Percentiles rank a stretch among this genome's conserved stretches.
phyloP scores from a whole-genome alignment of 2,113 vertebrate species.

The Anas platyrhynchos region DNA sequence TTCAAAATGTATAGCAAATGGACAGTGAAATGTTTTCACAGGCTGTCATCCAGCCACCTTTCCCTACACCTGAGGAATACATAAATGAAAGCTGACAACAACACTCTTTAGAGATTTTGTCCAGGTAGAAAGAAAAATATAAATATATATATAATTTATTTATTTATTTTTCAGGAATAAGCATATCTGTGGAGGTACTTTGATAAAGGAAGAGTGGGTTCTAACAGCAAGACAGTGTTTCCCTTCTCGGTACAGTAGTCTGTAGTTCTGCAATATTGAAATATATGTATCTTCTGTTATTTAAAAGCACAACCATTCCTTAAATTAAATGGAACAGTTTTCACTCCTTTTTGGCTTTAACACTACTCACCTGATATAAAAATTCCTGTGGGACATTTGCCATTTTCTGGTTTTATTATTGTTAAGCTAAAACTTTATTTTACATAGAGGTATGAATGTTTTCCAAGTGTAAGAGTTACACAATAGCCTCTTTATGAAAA shows the following conservation, averaged over 20 bases:
- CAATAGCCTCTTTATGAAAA: constrained; percentile 22
- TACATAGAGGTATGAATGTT: not conserved
- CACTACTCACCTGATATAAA: not conserved
- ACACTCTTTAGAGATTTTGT: not conserved
- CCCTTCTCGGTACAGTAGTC: constrained; percentile 88
- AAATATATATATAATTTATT: too few species aligned
- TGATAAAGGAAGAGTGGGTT: constrained; percentile 95
- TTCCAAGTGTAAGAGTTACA: constrained; percentile 1
- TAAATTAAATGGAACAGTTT: not conserved
- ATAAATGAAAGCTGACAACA: not conserved
- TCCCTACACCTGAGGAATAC: not conserved
- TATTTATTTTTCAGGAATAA: constrained; percentile 75
- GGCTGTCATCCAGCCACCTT: not conserved
- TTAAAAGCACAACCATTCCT: not conserved
- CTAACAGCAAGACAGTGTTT: constrained; percentile 96
- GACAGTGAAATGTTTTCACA: not conserved
- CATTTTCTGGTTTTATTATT: constrained; percentile 13
- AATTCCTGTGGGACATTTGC: not conserved
- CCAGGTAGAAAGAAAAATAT: not conserved
- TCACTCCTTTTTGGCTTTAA: constrained; percentile 33
- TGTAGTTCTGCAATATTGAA: not conserved
- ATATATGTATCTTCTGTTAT: not conserved
- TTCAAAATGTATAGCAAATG: not conserved
- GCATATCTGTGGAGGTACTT: constrained; percentile 96
- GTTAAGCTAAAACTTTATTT: constrained; percentile 4